Evolutionary conservation across 2,888 invertebrate genomes (phyloP), one percentile per base, ranked within the genome.

Genomic region (Pterobdella sp.): DNA sequence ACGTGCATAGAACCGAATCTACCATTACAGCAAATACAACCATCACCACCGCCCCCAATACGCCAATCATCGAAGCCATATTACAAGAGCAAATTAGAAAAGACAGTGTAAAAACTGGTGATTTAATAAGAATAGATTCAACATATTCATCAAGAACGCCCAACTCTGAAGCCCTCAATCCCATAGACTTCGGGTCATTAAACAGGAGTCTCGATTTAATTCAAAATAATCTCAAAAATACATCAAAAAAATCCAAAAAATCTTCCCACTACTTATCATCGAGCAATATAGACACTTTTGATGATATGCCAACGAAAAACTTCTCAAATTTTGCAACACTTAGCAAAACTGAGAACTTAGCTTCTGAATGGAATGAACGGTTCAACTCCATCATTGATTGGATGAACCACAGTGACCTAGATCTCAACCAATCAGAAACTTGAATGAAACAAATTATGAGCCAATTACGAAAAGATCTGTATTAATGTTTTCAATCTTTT

Each of bases 371-470:
- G 60, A 26, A 56, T 26, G 26, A 56, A 56, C 10, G 60, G 3
- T 56, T 56, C 60, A 56, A 22, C 26, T 56, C 60, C 14, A 56
- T 56, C 60, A 56, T 56, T 3, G 60, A 56, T 26, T 56, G 60
- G 60, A 56, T 56, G 60, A 56, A 56, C 60, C 4, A n/a, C 10
- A 56, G 60, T 22, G 60, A 56, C 3, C 18, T 56, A 26, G n/a
- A 26, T 56, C 60, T 56, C 3, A n/a, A 22, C 60, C 60, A 56
- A n/a, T 56, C 60, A 4, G 60, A 56, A 56, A 56, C 60, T 22
- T 56, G 60, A 56, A 42, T n/a, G n/a, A n/a, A n/a, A n/a, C n/a
- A n/a, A n/a, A n/a, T n/a, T n/a, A n/a, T n/a, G n/a, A n/a, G n/a
- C n/a, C n/a, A n/a, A n/a, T n/a, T n/a, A n/a, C n/a, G n/a, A n/a